Evolutionary conservation across 2,888 invertebrate genomes (phyloP).

Genomic region (Opisthograptis luteolata): DNA sequence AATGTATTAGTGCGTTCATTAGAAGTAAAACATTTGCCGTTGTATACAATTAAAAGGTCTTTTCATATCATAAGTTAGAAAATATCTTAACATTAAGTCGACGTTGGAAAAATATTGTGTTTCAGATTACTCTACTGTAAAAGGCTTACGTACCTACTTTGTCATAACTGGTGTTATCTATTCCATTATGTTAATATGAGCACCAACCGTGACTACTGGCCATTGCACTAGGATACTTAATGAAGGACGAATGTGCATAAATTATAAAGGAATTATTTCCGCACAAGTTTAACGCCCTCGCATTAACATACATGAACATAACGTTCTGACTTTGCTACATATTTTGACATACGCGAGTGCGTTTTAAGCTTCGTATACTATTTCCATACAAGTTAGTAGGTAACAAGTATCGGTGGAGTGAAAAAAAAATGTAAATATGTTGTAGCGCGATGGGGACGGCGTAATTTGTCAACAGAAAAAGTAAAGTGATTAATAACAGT

Average conservation of each 20-base stretch:
- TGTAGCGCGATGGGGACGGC: conserved; percentile 34
- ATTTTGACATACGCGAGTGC: conserved; percentile 18
- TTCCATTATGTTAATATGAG: conserved; percentile 36
- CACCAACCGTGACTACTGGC: conserved; percentile 40
- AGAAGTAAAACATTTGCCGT: too few species aligned
- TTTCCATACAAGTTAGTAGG: background rate
- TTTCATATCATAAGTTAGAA: too few species aligned
- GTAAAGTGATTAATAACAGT: conserved; percentile 73
- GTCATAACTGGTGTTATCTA: conserved; percentile 34
- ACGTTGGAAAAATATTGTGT: background rate
- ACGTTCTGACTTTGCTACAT: conserved; percentile 3
- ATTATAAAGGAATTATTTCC: conserved; percentile 40
- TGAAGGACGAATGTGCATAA: conserved; percentile 41
- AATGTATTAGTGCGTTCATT: too few species aligned
- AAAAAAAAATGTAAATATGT: conserved; percentile 13
- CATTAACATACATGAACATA: conserved; percentile 33
- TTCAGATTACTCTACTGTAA: background rate
- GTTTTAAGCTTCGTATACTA: conserved; percentile 5
- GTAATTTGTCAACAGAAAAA: conserved; percentile 63
- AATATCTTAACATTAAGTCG: background rate
- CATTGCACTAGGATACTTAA: conserved; percentile 40
- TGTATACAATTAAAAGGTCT: too few species aligned
- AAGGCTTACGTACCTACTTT: background rate
- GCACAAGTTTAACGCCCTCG: conserved; percentile 33
- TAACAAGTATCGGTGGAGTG: background rate